Conservation (phyloP, 2,888 invertebrate species). For the Drosophila nigritarsus region DNA sequence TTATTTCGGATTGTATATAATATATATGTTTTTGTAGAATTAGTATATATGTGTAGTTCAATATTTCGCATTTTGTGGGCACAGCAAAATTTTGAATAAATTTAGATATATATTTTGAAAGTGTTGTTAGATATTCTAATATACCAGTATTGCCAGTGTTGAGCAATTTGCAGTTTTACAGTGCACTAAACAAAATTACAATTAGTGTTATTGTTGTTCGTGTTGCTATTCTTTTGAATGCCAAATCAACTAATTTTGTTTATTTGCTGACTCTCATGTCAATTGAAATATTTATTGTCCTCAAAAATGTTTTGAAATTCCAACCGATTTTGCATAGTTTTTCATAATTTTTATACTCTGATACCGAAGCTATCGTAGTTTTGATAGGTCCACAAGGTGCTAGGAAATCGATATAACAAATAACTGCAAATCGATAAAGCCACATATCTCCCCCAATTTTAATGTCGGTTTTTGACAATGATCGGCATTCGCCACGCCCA, state of each 20-base stretch:
- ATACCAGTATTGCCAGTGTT: slow-evolving; percentile 19
- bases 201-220: slow-evolving; percentile 8
- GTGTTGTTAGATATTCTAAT: slow-evolving; percentile 7
- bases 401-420: neutral
- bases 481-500: neutral
- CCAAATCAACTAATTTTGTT: slow-evolving; percentile 14
- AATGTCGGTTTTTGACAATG: neutral
- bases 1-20: slow-evolving; percentile 26
- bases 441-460: neutral
- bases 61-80: slow-evolving; percentile 38
- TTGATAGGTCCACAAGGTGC: neutral
- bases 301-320: slow-evolving; percentile 62
- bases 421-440: neutral
- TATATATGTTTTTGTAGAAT: slow-evolving; percentile 9
- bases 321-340: slow-evolving; percentile 19
- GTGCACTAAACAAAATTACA: slow-evolving; percentile 18
- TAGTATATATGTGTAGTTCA: slow-evolving; percentile 17
- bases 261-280: slow-evolving; percentile 14
- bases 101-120: neutral
- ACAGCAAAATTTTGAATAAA: slow-evolving; percentile 23
- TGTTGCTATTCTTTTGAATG: neutral
- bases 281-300: slow-evolving; percentile 78
- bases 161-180: slow-evolving; percentile 32
- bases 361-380: neutral
- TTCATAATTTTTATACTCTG: neutral